A percentile compares a stretch with the other conserved stretches of the same genome.
Conservation (phyloP, 1,140 invertebrate species). For the Bacillus rossius region DNA sequence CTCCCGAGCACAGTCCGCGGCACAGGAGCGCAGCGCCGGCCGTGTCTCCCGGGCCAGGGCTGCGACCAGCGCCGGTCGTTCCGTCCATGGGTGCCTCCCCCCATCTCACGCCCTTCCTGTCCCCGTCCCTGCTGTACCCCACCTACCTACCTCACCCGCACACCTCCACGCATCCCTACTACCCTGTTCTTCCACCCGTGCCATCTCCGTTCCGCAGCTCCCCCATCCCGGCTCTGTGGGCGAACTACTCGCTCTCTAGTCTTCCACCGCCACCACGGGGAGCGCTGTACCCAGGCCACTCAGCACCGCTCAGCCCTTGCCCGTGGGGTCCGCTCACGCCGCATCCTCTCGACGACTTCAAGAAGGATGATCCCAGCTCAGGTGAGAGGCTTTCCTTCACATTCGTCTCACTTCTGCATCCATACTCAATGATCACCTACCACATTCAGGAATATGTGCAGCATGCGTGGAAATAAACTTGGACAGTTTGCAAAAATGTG, state of each 20-base stretch:
- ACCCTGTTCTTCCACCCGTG: constrained; percentile 5
- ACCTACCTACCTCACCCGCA: constrained; percentile 17
- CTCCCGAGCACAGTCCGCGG: constrained; percentile 10
- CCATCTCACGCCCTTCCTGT: constrained; percentile 7
- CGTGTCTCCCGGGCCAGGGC: constrained; percentile 20
- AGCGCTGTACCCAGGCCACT: constrained; percentile 15
- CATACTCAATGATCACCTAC: too few relatives aligned
- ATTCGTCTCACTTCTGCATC: too few relatives aligned
- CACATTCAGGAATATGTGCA: too few relatives aligned
- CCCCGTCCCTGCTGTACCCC: constrained; percentile 13
- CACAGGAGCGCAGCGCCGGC: constrained; percentile 18
- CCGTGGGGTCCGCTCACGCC: constrained; percentile 9
- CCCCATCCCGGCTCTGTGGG: constrained; percentile 17
- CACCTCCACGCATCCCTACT: constrained; percentile 7
- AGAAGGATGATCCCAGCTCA: constrained; percentile 17
- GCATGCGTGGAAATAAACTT: too few relatives aligned
- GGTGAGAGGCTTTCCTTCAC: constrained; percentile 10
- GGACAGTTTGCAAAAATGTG: too few relatives aligned
- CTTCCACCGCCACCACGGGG: constrained; percentile 23
- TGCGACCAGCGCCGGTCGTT: constrained; percentile 10
- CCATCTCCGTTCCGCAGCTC: constrained; percentile 10
- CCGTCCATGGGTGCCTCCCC: constrained; percentile 11
- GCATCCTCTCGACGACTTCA: constrained; percentile 17
- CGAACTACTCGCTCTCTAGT: constrained; percentile 23
- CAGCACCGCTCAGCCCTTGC: constrained; percentile 4